Conservation (phyloP, 2,113 vertebrate species). For the Oryzias celebensis region DNA sequence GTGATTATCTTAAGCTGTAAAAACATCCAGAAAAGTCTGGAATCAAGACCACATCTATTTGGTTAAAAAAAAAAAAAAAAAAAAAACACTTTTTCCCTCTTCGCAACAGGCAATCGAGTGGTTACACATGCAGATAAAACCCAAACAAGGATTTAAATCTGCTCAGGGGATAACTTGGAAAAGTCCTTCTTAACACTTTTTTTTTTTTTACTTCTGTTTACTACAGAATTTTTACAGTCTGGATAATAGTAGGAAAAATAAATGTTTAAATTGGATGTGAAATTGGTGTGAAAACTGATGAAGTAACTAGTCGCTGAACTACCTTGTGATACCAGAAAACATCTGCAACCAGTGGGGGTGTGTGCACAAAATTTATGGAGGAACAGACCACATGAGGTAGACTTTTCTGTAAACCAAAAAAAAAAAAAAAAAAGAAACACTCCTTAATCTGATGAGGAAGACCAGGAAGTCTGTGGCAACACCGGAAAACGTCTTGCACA, state of each 20-base stretch:
- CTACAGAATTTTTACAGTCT: slow-evolving; percentile 7
- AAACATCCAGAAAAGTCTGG: slow-evolving; percentile 38
- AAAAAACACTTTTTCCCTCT: slow-evolving; percentile 43
- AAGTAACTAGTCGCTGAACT: slow-evolving; percentile 27
- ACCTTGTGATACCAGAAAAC: slow-evolving; percentile 41
- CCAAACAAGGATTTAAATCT: slow-evolving; percentile 16
- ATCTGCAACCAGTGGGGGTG: slow-evolving; percentile 16
- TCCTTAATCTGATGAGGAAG: slow-evolving; percentile 69
- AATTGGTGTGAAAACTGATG: slow-evolving; percentile 12
- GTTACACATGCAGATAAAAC: slow-evolving; percentile 49
- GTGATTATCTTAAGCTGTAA: slow-evolving; percentile 62
- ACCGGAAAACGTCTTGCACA: slow-evolving; percentile 74
- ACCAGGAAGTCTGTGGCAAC: slow-evolving; percentile 69
- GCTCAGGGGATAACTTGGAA: no score
- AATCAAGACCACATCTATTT: slow-evolving; percentile 51
- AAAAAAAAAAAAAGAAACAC: slow-evolving; percentile 45
- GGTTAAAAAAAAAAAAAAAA: slow-evolving; percentile 50
- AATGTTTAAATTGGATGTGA: slow-evolving; percentile 30
- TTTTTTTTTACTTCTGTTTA: no score
- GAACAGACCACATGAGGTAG: slow-evolving; percentile 93
- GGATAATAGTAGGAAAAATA: slow-evolving; percentile 30
- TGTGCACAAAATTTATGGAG: slow-evolving; percentile 53
- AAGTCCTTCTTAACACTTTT: no score
- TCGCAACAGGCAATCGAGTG: slow-evolving; percentile 43
- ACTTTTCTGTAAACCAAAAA: slow-evolving; percentile 94